These are phyloP conservation scores for Pseudorectes ferrugineus DNA, from an alignment of 2,113 vertebrate genomes.

Conservation along the genomic window DNA sequence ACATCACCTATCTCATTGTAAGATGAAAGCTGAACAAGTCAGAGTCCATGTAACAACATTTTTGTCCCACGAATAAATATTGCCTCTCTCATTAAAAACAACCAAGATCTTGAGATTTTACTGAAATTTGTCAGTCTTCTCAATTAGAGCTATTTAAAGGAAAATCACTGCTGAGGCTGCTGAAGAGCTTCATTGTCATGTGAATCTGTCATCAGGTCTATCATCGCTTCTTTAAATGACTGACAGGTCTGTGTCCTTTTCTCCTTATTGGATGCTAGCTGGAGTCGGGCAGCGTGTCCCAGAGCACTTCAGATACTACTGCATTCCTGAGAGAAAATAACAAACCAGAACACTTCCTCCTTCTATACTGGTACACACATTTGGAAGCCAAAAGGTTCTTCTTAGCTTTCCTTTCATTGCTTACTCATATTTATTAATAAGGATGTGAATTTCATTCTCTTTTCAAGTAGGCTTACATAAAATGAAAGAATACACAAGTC, in stretches of 20 bases:
- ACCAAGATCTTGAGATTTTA: background rate
- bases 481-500: background rate
- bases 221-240: background rate
- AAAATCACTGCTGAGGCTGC: background rate
- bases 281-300: background rate
- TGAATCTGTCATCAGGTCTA: background rate
- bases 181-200: background rate
- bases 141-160: background rate
- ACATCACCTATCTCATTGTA: background rate
- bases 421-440: background rate
- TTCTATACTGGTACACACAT: background rate
- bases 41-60: background rate
- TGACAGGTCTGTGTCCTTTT: background rate
- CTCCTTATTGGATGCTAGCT: background rate
- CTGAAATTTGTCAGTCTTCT: background rate
- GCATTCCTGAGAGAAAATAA: background rate
- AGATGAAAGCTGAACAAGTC: background rate
- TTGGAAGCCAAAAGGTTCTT: background rate
- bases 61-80: background rate
- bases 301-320: background rate
- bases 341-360: background rate
- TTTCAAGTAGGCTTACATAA: background rate
- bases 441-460: background rate
- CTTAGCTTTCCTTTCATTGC: background rate
- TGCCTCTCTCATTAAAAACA: background rate